Percentiles rank a stretch among this genome's conserved stretches.
phyloP scores from a whole-genome alignment of 2,888 invertebrate genomes.

The Ophioninae sp. region DNA sequence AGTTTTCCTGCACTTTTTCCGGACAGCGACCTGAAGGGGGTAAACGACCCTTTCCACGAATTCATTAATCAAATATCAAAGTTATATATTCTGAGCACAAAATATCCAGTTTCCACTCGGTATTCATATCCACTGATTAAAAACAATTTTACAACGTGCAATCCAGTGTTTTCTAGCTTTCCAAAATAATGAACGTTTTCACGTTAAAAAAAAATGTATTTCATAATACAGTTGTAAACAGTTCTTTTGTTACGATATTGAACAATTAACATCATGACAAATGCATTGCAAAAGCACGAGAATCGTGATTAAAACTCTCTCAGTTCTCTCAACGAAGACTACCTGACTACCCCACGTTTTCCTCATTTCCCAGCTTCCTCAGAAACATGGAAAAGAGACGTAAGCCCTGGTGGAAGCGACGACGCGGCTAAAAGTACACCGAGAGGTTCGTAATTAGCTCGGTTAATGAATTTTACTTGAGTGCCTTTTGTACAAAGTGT shows the following conservation, averaged over 20 bases:
- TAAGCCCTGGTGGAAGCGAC: slow-evolving; percentile 16
- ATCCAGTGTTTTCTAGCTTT: not conserved
- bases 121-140: too few relatives aligned
- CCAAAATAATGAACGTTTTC: too few relatives aligned
- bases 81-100: too few relatives aligned
- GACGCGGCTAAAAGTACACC: slow-evolving; percentile 45
- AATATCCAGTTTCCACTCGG: too few relatives aligned
- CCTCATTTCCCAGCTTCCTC: slow-evolving; percentile 14
- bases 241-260: slow-evolving; percentile 4
- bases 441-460: slow-evolving; percentile 38
- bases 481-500: slow-evolving; percentile 26
- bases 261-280: not conserved
- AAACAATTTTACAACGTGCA: too few relatives aligned
- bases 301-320: slow-evolving; percentile 18
- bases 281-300: not conserved
- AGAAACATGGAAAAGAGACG: slow-evolving; percentile 21
- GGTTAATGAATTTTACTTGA: slow-evolving; percentile 50
- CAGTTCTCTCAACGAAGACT: not conserved
- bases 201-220: not conserved
- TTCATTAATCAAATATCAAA: too few relatives aligned
- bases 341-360: slow-evolving; percentile 18
- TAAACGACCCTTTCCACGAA: too few relatives aligned
- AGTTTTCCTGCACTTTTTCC: too few relatives aligned
- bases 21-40: too few relatives aligned
- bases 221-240: not conserved